phyloP scores from a whole-genome alignment of 1,140 invertebrate genomes.

The Pteromalus puparum region DNA sequence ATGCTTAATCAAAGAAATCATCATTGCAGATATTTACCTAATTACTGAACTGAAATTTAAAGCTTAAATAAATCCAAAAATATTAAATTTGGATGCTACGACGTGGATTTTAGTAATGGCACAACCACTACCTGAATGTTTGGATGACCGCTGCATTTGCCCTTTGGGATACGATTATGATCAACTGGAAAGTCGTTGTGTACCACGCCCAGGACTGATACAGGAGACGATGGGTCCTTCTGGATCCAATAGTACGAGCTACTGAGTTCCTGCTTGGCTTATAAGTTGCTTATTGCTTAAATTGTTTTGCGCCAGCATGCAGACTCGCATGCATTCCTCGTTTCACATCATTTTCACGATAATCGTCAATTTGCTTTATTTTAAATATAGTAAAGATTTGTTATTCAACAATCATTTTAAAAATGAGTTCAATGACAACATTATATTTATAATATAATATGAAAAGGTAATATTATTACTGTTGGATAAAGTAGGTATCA shows the following conservation, averaged over 20 bases:
- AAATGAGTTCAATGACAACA: no score
- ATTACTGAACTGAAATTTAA: background rate
- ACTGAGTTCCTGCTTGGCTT: slow-evolving; percentile 63
- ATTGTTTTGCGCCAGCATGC: background rate
- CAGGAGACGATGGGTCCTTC: slow-evolving; percentile 74
- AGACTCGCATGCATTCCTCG: background rate
- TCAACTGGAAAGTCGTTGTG: slow-evolving; percentile 67
- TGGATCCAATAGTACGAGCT: slow-evolving; percentile 71
- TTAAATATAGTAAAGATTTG: background rate
- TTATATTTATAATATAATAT: no score
- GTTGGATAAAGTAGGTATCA: no score
- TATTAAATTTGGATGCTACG: slow-evolving; percentile 54
- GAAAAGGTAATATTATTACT: no score
- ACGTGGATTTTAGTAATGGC: slow-evolving; percentile 71
- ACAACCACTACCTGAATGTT: slow-evolving; percentile 73
- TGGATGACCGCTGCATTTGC: slow-evolving; percentile 73
- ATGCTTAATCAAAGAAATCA: background rate
- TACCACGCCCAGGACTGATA: slow-evolving; percentile 64
- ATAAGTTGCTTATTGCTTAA: slow-evolving; percentile 48
- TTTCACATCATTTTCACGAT: background rate
- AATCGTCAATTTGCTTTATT: no score
- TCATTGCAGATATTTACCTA: background rate
- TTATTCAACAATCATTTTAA: background rate
- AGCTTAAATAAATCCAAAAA: slow-evolving; percentile 34
- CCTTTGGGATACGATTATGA: slow-evolving; percentile 73